These are phyloP conservation scores for Diorhabda elongata DNA, from an alignment of 1,140 invertebrate genomes.

Conservation along the genomic window DNA sequence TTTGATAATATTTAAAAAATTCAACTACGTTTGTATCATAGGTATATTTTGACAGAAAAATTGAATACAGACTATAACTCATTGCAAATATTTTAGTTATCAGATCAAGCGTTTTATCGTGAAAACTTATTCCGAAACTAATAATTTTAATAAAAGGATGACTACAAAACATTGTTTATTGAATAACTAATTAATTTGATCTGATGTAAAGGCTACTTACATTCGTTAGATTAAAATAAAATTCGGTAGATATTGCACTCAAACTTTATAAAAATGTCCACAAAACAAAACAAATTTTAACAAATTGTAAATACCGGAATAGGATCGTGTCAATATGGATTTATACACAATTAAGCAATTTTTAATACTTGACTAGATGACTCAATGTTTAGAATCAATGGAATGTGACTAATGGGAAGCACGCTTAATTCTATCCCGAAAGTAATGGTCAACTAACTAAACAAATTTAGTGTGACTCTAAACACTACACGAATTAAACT, in stretches of 20 bases:
- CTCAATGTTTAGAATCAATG: slow-evolving; percentile 31
- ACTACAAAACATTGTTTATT: no score
- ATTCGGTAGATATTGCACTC: not conserved
- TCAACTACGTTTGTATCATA: no score
- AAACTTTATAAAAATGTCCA: not conserved
- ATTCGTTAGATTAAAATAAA: no score
- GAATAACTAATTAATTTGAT: no score
- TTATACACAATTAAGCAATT: slow-evolving; percentile 41
- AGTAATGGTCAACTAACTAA: slow-evolving; percentile 19
- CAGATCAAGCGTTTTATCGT: no score
- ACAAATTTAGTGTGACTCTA: slow-evolving; percentile 13
- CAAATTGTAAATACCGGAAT: not conserved
- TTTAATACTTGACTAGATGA: slow-evolving; percentile 34
- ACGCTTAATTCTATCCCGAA: slow-evolving; percentile 7
- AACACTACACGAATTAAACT: slow-evolving; percentile 29
- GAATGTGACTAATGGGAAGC: slow-evolving; percentile 23
- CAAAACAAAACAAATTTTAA: not conserved
- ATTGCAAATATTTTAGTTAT: no score
- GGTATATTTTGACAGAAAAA: no score
- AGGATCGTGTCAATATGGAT: not conserved
- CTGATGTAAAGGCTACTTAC: no score
- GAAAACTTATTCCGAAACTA: no score
- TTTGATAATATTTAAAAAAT: no score
- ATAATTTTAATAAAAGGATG: no score
- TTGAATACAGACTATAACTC: no score